These are phyloP conservation scores for Drosophila chauvacae DNA, from an alignment of 1,140 invertebrate species.

Conservation along the genomic window DNA sequence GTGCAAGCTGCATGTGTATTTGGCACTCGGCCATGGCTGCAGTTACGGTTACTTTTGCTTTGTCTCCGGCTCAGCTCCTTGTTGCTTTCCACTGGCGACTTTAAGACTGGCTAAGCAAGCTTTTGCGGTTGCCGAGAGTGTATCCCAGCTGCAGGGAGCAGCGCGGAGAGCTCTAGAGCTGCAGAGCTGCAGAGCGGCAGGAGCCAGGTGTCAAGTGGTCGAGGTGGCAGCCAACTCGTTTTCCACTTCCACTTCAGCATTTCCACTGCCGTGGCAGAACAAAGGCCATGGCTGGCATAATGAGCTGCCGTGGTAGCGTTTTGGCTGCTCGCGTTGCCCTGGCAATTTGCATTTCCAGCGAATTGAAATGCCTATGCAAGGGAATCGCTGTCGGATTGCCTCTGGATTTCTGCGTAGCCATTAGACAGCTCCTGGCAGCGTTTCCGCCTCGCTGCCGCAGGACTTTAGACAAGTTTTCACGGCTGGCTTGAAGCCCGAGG, in stretches of 20 bases:
- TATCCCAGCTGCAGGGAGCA: conserved; percentile 13
- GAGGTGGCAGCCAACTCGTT: conserved; percentile 38
- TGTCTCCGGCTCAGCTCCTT: conserved; percentile 65
- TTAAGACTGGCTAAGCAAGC: conserved; percentile 76
- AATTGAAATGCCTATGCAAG: conserved; percentile 51
- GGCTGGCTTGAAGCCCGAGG: conserved; percentile 42
- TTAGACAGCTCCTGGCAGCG: conserved; percentile 75
- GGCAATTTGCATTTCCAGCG: conserved; percentile 68
- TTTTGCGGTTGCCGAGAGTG: conserved; percentile 57
- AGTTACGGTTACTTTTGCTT: conserved; percentile 60
- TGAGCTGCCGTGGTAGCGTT: conserved; percentile 58
- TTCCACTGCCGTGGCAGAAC: conserved; percentile 29
- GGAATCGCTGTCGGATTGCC: conserved; percentile 54
- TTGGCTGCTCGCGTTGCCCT: conserved; percentile 61
- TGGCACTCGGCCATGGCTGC: conserved; percentile 73
- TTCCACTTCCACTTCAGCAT: conserved; percentile 23
- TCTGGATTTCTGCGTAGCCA: conserved; percentile 69
- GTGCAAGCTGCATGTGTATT: conserved; percentile 69
- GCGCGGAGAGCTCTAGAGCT: background rate
- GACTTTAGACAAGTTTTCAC: conserved; percentile 78
- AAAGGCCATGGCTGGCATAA: conserved; percentile 62
- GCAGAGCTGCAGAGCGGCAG: background rate
- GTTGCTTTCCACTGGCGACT: conserved; percentile 54
- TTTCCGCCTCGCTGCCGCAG: conserved; percentile 63
- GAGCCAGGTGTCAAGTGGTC: conserved; percentile 54